phyloP scores from a whole-genome alignment of 2,888 invertebrate genomes.

The Brachyopa scutellaris region DNA sequence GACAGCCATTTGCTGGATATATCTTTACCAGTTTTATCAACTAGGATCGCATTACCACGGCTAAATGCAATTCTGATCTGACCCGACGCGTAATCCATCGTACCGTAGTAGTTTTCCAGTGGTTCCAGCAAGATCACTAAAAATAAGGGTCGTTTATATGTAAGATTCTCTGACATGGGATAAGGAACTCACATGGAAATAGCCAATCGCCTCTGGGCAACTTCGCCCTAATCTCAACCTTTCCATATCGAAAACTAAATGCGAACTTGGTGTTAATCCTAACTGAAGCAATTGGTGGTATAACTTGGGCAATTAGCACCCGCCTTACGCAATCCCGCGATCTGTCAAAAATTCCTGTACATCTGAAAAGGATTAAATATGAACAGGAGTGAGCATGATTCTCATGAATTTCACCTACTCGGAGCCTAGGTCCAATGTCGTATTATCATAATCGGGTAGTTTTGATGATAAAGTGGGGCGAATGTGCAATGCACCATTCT shows the following conservation, averaged over 20 bases:
- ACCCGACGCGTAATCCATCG: conserved; percentile 85
- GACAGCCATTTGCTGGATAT: conserved; percentile 74
- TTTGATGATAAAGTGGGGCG: conserved; percentile 77
- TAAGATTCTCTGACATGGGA: too few species aligned
- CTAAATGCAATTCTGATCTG: conserved; percentile 88
- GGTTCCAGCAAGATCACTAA: conserved; percentile 87
- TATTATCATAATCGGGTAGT: too few species aligned
- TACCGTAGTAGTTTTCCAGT: conserved; percentile 85
- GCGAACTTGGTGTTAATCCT: conserved; percentile 85
- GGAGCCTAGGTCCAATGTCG: conserved; percentile 79
- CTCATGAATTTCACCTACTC: too few species aligned
- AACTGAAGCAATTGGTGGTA: conserved; percentile 88
- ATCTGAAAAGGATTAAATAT: conserved; percentile 78
- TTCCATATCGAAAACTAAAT: conserved; percentile 89
- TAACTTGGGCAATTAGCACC: conserved; percentile 79
- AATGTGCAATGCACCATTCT: conserved; percentile 79
- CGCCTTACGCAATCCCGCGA: conserved; percentile 77
- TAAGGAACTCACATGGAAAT: conserved; percentile 85
- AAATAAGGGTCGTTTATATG: conserved; percentile 49
- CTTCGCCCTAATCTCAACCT: conserved; percentile 87
- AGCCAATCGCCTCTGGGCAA: conserved; percentile 91
- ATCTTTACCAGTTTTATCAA: conserved; percentile 74
- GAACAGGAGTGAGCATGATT: too few species aligned
- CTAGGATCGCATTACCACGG: conserved; percentile 84
- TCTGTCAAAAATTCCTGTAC: conserved; percentile 82